These are phyloP conservation scores for Pelodytes ibericus DNA, from an alignment of 2,797 vertebrate genomes.

Conservation along the genomic window DNA sequence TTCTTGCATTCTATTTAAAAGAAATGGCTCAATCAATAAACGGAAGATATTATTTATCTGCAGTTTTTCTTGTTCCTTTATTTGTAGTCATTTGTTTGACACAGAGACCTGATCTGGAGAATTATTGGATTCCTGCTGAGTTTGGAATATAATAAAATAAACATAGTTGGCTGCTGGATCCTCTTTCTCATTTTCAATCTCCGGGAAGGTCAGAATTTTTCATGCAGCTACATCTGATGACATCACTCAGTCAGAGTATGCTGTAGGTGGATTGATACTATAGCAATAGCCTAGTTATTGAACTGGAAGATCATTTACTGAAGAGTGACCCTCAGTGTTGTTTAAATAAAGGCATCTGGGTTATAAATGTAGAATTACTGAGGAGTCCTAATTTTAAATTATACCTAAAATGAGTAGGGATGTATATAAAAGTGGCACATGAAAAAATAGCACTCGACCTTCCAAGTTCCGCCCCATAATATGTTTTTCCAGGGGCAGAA, in stretches of 20 bases:
- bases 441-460: no score
- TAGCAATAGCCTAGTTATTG: not conserved
- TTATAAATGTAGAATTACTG: no score
- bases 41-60: slow-evolving; percentile 17
- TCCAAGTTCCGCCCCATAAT: no score
- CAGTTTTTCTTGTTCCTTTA: slow-evolving; percentile 5
- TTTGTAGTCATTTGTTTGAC: not conserved
- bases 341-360: no score
- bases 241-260: slow-evolving; percentile 10
- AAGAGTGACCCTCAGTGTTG: no score
- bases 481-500: no score
- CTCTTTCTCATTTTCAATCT: not conserved
- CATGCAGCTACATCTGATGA: slow-evolving; percentile 15
- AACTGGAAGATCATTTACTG: not conserved
- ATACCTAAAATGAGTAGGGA: no score
- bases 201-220: slow-evolving; percentile 13
- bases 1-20: slow-evolving; percentile 6
- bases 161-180: slow-evolving; percentile 16
- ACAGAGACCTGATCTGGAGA: slow-evolving; percentile 2
- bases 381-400: no score
- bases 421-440: no score
- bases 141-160: slow-evolving; percentile 29
- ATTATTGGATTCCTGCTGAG: slow-evolving; percentile 37
- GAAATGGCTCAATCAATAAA: slow-evolving; percentile 19
- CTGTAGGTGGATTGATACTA: not conserved